phyloP scores from a whole-genome alignment of 2,888 invertebrate species.

The Drosophila algonquin region DNA sequence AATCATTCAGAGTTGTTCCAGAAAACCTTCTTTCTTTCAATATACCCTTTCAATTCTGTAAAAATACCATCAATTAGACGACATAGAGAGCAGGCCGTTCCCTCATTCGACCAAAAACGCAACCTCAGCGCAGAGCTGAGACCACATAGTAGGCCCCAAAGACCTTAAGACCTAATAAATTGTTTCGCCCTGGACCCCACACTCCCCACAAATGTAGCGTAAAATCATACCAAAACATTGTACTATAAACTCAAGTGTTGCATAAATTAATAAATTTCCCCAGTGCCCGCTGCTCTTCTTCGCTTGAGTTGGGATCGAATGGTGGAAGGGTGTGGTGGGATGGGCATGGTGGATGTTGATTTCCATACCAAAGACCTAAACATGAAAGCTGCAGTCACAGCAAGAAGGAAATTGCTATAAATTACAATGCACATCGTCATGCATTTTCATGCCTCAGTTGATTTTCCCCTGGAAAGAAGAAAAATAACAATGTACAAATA shows the following conservation, averaged over 20 bases:
- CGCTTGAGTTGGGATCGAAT: background rate
- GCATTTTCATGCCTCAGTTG: constrained; percentile 73
- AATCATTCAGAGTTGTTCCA: no score
- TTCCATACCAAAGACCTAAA: constrained; percentile 39
- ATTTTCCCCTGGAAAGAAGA: constrained; percentile 39
- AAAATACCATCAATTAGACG: constrained; percentile 23
- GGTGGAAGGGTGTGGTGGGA: background rate
- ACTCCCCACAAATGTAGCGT: constrained; percentile 42
- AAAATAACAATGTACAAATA: constrained; percentile 31
- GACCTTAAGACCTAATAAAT: constrained; percentile 29
- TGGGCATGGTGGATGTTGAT: constrained; percentile 21
- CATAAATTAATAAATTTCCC: constrained; percentile 70
- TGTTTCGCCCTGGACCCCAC: constrained; percentile 18
- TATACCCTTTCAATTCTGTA: background rate
- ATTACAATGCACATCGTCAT: constrained; percentile 56
- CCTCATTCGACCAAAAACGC: constrained; percentile 18
- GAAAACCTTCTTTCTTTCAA: no score
- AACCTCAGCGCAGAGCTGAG: constrained; percentile 26
- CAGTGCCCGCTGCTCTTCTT: constrained; percentile 9
- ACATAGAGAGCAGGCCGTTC: constrained; percentile 5
- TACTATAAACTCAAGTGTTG: constrained; percentile 58
- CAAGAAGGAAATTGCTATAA: constrained; percentile 70
- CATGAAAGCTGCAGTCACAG: constrained; percentile 57
- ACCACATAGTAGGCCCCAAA: constrained; percentile 26
- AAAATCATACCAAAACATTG: constrained; percentile 44